Evolutionary conservation across 1,140 invertebrate species (phyloP).

Genomic region (Hycleus cichorii): DNA sequence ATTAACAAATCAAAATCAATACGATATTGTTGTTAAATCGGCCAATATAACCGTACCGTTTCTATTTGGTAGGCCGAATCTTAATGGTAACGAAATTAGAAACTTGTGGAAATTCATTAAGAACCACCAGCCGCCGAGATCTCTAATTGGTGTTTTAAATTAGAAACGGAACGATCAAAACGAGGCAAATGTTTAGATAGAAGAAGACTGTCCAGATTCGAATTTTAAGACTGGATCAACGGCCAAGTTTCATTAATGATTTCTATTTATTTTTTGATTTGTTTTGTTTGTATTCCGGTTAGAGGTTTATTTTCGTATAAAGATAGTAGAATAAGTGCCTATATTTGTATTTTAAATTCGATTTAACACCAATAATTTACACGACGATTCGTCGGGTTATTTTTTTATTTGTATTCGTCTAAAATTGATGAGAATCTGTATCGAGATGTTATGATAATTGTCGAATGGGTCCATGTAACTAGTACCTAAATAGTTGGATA

Average conservation of each 20-base stretch:
- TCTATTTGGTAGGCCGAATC: slow-evolving; percentile 28
- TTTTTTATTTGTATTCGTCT: too few species aligned
- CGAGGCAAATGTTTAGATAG: not conserved
- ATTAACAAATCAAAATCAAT: slow-evolving; percentile 18
- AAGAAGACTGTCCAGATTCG: slow-evolving; percentile 8
- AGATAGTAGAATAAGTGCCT: slow-evolving; percentile 4
- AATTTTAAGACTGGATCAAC: slow-evolving; percentile 9
- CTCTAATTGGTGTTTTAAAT: slow-evolving; percentile 7
- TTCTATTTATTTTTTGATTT: not conserved
- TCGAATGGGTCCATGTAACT: slow-evolving; percentile 11
- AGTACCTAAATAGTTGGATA: slow-evolving; percentile 4
- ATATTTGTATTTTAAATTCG: not conserved
- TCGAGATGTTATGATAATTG: not conserved
- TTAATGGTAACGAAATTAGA: slow-evolving; percentile 25
- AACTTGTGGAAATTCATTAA: slow-evolving; percentile 26
- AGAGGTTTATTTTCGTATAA: not conserved
- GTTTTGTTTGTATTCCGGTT: not conserved
- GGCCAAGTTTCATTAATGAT: not conserved
- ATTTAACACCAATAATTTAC: not conserved
- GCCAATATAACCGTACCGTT: slow-evolving; percentile 19
- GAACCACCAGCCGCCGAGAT: slow-evolving; percentile 10
- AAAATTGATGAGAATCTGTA: too few species aligned
- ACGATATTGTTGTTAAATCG: slow-evolving; percentile 8
- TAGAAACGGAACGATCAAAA: not conserved
- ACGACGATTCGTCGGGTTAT: too few species aligned